These are phyloP conservation scores for Ammospiza caudacuta DNA, from an alignment of 2,113 vertebrate genomes.

Conservation along the genomic window DNA sequence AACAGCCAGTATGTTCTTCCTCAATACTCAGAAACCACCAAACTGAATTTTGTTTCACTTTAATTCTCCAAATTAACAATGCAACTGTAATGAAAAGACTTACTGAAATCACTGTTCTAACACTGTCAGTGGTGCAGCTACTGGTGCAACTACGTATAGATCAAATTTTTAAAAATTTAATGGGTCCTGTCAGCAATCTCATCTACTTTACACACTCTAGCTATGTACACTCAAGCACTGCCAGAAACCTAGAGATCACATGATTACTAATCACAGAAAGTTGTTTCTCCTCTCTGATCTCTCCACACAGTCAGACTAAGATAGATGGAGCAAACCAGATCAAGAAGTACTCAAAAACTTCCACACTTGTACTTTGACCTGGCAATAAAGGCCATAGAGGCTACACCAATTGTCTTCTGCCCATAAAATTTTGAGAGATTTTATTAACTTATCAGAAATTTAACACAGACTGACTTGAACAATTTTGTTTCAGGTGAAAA, in stretches of 20 bases:
- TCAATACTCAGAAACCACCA: background rate
- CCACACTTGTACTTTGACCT: background rate
- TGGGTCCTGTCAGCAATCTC: background rate
- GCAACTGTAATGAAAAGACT: fast-evolving
- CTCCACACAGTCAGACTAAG: background rate
- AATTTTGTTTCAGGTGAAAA: background rate
- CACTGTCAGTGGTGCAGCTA: background rate
- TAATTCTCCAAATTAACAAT: background rate
- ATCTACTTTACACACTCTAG: background rate
- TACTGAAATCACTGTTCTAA: background rate
- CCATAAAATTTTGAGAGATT: background rate
- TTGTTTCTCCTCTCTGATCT: background rate
- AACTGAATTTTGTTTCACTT: background rate
- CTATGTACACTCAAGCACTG: background rate
- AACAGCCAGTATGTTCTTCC: background rate
- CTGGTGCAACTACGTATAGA: background rate
- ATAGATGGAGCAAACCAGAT: background rate
- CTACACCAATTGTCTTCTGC: background rate
- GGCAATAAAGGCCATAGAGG: background rate
- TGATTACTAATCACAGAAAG: background rate
- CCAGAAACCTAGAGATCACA: background rate
- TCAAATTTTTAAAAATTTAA: background rate
- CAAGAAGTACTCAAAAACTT: background rate
- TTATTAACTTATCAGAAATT: background rate
- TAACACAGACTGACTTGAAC: background rate